Conservation (phyloP, 2,797 vertebrate genomes). For the Limnodromus scolopaceus region DNA sequence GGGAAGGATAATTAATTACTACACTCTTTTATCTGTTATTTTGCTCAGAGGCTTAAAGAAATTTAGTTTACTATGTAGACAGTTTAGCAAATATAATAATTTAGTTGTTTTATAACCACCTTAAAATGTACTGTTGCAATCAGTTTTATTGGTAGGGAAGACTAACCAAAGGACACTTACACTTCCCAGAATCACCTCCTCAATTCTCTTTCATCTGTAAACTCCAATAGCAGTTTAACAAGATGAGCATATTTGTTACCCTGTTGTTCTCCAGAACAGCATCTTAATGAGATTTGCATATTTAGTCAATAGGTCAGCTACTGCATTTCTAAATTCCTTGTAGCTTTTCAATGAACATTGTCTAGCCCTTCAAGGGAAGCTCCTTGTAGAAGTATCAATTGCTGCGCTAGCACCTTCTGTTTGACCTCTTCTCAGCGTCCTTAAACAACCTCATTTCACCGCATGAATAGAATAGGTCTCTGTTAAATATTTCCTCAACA, state of each 20-base stretch:
- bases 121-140: background rate
- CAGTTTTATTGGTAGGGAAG: background rate
- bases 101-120: background rate
- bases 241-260: background rate
- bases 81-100: background rate
- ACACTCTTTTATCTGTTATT: background rate
- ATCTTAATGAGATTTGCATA: slow-evolving; percentile 32
- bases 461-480: background rate
- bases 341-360: background rate
- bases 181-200: background rate
- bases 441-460: background rate
- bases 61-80: background rate
- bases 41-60: slow-evolving; percentile 1
- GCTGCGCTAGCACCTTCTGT: background rate
- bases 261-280: background rate
- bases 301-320: background rate
- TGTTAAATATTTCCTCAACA: background rate
- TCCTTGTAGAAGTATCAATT: background rate
- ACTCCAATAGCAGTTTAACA: background rate
- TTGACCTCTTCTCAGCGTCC: slow-evolving; percentile 20
- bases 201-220: background rate
- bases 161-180: background rate
- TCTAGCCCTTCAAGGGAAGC: slow-evolving; percentile 4
- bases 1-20: background rate
- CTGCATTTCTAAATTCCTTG: background rate